Conservation (phyloP, 2,888 invertebrate species). For the Tachina lurida region DNA sequence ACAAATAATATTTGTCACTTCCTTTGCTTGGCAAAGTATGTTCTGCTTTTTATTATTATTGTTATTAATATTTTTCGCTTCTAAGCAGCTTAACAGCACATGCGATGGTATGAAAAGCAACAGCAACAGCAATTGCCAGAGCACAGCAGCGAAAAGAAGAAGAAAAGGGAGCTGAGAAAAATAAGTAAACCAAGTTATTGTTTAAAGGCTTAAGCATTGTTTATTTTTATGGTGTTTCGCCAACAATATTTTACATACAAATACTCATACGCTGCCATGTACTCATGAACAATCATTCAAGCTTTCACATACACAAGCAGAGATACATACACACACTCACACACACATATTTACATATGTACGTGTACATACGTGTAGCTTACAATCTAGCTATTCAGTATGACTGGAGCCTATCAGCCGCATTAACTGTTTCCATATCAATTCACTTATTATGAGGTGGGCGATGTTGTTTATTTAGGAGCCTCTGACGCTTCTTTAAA, state of each 20-base stretch:
- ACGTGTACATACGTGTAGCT: neutral
- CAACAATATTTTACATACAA: conserved; percentile 29
- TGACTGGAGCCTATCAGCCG: conserved; percentile 55
- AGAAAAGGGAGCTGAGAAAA: neutral
- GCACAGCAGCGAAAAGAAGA: neutral
- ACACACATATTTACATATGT: neutral
- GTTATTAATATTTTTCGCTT: conserved; percentile 19
- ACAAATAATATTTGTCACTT: conserved; percentile 43
- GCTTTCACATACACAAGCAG: neutral
- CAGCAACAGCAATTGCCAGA: neutral
- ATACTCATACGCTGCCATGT: conserved; percentile 6
- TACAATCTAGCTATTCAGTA: conserved; percentile 36
- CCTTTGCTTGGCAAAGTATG: conserved; percentile 12
- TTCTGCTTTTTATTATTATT: conserved; percentile 20
- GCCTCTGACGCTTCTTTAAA: conserved; percentile 21
- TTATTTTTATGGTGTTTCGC: conserved; percentile 53
- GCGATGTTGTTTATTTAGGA: conserved; percentile 41
- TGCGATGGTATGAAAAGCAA: conserved; percentile 8
- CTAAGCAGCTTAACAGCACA: conserved; percentile 56
- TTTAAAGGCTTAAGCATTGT: conserved; percentile 54
- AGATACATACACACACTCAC: neutral
- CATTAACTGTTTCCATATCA: conserved; percentile 53
- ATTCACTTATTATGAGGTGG: conserved; percentile 49
- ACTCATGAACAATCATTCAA: conserved; percentile 1
- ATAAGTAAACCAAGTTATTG: conserved; percentile 46